Evolutionary conservation across 2,888 invertebrate genomes (phyloP).

Genomic region (Leptopilina myrica): DNA sequence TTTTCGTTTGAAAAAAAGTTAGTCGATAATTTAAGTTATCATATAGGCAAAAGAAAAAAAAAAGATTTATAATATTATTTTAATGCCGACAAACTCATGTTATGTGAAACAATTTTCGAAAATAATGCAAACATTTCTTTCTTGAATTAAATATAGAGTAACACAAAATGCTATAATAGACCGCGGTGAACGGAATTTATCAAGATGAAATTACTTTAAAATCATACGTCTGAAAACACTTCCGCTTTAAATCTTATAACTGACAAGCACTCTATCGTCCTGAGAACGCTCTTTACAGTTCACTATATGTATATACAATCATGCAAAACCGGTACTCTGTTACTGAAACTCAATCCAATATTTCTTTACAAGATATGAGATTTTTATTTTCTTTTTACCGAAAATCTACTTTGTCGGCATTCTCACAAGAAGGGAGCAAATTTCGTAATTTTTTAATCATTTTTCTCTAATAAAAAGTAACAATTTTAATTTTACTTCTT

Average conservation of each 20-base stretch:
- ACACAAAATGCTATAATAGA: constrained; percentile 12
- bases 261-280: constrained; percentile 10
- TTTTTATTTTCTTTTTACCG: neutral
- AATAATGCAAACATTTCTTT: no score
- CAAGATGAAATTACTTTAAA: constrained; percentile 16
- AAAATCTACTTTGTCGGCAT: neutral
- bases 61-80: no score
- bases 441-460: no score
- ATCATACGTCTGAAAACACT: constrained; percentile 31
- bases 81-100: no score
- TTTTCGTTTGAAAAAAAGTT: no score
- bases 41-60: no score
- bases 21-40: no score
- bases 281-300: constrained; percentile 50
- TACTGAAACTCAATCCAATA: constrained; percentile 14
- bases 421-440: neutral
- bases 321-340: constrained; percentile 56
- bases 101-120: no score
- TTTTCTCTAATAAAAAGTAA: no score
- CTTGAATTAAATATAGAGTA: neutral
- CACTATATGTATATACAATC: constrained; percentile 60
- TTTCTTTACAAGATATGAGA: neutral
- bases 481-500: no score
- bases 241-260: constrained; percentile 17
- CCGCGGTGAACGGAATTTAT: neutral